phyloP scores from a whole-genome alignment of 2,113 vertebrate genomes.

The Tragelaphus scriptus region DNA sequence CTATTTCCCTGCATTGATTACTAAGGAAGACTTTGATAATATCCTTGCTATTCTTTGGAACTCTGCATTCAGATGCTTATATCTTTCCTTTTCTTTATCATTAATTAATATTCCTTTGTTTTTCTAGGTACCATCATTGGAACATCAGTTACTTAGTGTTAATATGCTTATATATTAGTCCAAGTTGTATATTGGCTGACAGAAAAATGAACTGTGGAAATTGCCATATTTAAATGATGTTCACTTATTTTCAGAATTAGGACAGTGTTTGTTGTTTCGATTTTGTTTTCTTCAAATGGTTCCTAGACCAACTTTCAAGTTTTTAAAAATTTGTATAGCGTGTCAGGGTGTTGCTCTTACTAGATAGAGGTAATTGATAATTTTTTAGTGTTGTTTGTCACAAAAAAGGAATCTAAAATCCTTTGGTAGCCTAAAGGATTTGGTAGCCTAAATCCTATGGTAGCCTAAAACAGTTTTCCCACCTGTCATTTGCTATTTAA shows the following conservation, averaged over 20 bases:
- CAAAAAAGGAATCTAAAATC: background rate
- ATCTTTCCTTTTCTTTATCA: background rate
- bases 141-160: background rate
- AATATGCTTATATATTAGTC: background rate
- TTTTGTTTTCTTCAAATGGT: background rate
- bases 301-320: background rate
- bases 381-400: background rate
- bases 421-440: background rate
- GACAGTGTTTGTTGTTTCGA: background rate
- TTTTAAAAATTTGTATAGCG: background rate
- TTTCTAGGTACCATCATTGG: background rate
- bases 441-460: background rate
- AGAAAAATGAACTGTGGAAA: background rate
- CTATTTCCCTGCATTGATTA: too few species aligned
- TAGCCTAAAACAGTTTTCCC: background rate
- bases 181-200: background rate
- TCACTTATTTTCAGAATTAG: background rate
- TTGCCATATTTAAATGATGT: background rate
- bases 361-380: background rate
- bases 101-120: background rate
- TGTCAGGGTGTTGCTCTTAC: background rate
- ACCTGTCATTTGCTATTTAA: background rate
- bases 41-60: too few species aligned
- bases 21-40: too few species aligned
- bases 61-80: too few species aligned